Evolutionary conservation across 2,888 invertebrate species (phyloP), one percentile per base, ranked within the genome.

Genomic region (Prionchulus punctatus): DNA sequence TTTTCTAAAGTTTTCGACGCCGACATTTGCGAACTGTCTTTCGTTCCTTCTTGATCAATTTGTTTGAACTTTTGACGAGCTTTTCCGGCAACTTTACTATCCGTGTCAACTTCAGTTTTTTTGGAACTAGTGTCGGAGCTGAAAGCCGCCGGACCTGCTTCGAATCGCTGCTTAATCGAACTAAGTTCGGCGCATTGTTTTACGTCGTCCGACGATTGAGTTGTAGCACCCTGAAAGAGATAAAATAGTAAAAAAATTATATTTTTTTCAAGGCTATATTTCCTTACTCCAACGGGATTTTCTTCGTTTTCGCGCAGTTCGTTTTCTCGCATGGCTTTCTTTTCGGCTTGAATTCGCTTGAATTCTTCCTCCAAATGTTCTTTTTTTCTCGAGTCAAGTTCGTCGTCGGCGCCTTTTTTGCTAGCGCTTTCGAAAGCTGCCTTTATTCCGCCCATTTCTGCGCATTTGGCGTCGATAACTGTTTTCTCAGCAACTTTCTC

Each of bases 11-110:
- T 54, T 25, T 18, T 18, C 18, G 47, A 18, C 18, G 53, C 45
- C 26, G 45, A 25, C 68, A 48, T 52, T 12, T 57, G n/a, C n/a
- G 57, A 57, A 31, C 54, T 55, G 2, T n/a, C 27, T 42, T 56
- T 27, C n/a, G 60, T 55, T 56, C 76, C 76, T 62, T 80, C 79
- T 65, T 83, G 82, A 74, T 90, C 90, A 79, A 91, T 81, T 75
- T 87, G 84, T 1, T 88, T 79, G 79, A 91, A 91, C 64, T 88
- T 85, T 66, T 79, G 80, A 62, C 90, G 79, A 84, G 91, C 89
- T 67, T 85, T 81, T 47, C 83, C 82, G 18, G 90, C 84, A 58
- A 70, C 66, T 56, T 69, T 67, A 57, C 69, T 61, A 43, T 68
- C 67, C 15, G 68, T 62, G 42, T 68, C 66, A 12, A 66, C 60